phyloP scores from a whole-genome alignment of 2,888 invertebrate species.

The Leuctra nigra region DNA sequence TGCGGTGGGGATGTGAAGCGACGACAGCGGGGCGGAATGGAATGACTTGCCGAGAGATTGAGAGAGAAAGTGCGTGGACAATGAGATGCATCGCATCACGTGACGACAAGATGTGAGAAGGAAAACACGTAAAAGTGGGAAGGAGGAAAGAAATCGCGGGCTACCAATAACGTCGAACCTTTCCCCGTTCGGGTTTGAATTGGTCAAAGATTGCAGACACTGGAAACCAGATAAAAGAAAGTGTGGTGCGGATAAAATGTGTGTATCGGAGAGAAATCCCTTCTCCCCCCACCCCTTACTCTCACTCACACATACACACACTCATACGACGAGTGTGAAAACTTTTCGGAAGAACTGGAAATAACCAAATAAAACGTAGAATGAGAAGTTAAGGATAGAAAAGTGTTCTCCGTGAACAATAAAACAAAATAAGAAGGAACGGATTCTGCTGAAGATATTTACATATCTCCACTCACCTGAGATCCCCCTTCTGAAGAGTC shows the following conservation, averaged over 20 bases:
- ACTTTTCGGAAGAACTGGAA: slow-evolving; percentile 3
- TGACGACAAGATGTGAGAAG: not conserved
- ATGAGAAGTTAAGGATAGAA: not conserved
- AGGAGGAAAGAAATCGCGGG: slow-evolving; percentile 3
- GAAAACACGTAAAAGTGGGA: slow-evolving; percentile 1
- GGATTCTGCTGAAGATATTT: not conserved
- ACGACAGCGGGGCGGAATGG: not conserved
- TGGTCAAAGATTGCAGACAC: slow-evolving; percentile 19
- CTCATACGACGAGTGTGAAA: not conserved
- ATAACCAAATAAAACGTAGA: not conserved
- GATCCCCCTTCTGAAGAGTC: slow-evolving; percentile 66
- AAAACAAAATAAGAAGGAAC: not conserved
- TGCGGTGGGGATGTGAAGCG: not conserved
- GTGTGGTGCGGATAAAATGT: slow-evolving; percentile 14
- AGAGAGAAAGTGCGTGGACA: not conserved
- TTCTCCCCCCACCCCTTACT: no score
- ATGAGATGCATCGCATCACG: not conserved
- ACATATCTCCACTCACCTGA: slow-evolving; percentile 50
- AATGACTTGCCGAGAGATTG: not conserved
- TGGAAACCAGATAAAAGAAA: slow-evolving; percentile 14
- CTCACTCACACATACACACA: no score
- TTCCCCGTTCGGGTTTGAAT: slow-evolving; percentile 9
- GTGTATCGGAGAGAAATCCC: not conserved
- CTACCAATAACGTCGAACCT: slow-evolving; percentile 14
- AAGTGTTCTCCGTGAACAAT: not conserved